phyloP scores from a whole-genome alignment of 2,888 invertebrate genomes.

The Meta bourneti region DNA sequence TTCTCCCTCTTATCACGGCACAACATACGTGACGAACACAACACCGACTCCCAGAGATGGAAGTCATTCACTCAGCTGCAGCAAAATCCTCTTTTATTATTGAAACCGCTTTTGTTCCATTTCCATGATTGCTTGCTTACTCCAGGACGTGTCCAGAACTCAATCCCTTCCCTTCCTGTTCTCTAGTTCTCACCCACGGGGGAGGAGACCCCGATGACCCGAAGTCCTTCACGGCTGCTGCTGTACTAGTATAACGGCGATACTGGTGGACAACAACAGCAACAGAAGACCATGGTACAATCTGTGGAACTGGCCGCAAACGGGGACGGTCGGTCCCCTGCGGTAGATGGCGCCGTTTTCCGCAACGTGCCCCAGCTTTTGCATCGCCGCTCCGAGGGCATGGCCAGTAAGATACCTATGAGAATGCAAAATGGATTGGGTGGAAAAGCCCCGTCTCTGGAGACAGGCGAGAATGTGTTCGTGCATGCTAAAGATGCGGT shows the following conservation, averaged over 20 bases:
- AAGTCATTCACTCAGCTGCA: background rate
- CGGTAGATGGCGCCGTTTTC: constrained; percentile 40
- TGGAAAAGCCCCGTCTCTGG: background rate
- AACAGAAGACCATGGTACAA: constrained; percentile 57
- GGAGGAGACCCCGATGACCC: constrained; percentile 2
- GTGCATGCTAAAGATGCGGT: background rate
- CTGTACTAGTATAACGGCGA: background rate
- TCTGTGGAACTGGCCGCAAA: constrained; percentile 34
- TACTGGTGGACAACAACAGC: background rate
- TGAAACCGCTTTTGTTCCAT: constrained; percentile 58
- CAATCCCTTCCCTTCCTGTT: constrained; percentile 11
- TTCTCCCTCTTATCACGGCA: background rate
- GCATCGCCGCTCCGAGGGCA: constrained; percentile 17
- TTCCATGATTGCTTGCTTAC: constrained; percentile 45
- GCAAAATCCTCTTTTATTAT: constrained; percentile 45
- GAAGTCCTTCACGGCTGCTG: background rate
- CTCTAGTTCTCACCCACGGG: constrained; percentile 7
- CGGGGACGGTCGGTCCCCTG: constrained; percentile 27
- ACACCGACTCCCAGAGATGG: constrained; percentile 1
- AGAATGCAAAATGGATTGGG: constrained; percentile 6
- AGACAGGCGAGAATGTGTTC: background rate
- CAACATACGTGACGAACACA: constrained; percentile 28
- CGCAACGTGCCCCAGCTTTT: constrained; percentile 9
- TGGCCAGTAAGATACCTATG: constrained; percentile 39
- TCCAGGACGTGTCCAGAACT: constrained; percentile 51